Evolutionary conservation across 2,797 vertebrate genomes (phyloP).

Genomic region (Carcharodon carcharias): DNA sequence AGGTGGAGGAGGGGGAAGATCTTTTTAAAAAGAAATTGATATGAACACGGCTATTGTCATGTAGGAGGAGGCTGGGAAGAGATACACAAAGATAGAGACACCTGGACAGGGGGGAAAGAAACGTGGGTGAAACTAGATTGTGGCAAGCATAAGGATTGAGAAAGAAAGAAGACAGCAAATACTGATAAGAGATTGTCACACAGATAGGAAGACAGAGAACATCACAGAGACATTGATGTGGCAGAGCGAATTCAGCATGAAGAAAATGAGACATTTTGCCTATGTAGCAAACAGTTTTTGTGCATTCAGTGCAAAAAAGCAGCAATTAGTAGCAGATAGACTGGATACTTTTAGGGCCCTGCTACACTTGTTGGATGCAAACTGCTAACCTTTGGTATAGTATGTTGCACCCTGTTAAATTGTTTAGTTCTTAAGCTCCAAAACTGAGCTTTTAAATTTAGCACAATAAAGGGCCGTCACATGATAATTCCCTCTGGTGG

Average conservation of each 20-base stretch:
- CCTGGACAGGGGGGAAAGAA: background rate
- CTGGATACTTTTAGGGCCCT: background rate
- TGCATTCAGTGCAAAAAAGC: too few relatives aligned
- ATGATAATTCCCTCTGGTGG: background rate
- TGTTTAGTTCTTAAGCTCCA: background rate
- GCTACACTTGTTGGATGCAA: background rate
- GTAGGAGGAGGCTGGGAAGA: background rate
- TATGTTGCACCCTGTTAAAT: background rate
- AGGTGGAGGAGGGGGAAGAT: background rate
- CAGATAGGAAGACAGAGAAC: background rate
- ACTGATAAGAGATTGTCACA: background rate
- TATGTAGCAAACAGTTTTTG: too few relatives aligned
- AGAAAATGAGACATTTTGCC: background rate
- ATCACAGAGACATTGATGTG: background rate
- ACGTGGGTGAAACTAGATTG: background rate
- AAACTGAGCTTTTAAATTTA: background rate
- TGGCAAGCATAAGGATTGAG: background rate
- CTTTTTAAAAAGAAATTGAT: background rate
- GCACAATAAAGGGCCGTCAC: background rate
- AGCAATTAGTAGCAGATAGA: background rate
- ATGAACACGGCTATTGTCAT: background rate
- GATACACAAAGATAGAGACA: background rate
- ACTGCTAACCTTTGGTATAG: background rate
- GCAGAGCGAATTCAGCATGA: background rate
- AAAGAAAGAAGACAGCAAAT: background rate